Percentiles rank a stretch among this genome's conserved stretches.
phyloP scores from a whole-genome alignment of 1,140 invertebrate species.

The Pseudomyrmex gracilis region DNA sequence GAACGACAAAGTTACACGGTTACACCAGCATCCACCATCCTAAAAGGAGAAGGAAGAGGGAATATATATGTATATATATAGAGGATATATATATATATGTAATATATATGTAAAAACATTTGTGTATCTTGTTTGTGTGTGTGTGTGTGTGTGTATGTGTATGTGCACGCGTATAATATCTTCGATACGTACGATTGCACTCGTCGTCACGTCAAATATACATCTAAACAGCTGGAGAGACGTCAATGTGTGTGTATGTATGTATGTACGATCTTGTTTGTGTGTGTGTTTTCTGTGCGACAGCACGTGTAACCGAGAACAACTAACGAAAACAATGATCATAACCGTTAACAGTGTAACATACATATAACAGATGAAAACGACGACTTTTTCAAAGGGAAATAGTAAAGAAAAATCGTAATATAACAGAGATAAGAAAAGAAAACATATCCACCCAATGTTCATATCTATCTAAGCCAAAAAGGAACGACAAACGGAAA shows the following conservation, averaged over 20 bases:
- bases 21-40: constrained; percentile 85
- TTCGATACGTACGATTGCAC: constrained; percentile 73
- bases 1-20: constrained; percentile 85
- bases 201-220: constrained; percentile 76
- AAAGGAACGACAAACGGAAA: constrained; percentile 74
- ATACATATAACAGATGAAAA: constrained; percentile 65
- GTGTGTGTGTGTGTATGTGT: constrained; percentile 9
- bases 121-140: constrained; percentile 68
- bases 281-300: constrained; percentile 48
- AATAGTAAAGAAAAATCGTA: constrained; percentile 72
- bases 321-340: constrained; percentile 66
- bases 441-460: constrained; percentile 72
- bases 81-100: constrained; percentile 17
- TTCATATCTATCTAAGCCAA: constrained; percentile 81
- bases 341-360: constrained; percentile 64
- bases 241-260: constrained; percentile 64
- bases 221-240: constrained; percentile 78
- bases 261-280: background rate
- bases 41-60: constrained; percentile 77
- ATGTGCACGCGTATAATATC: constrained; percentile 64
- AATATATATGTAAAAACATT: constrained; percentile 63
- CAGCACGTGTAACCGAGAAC: constrained; percentile 62
- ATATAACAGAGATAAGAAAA: constrained; percentile 56
- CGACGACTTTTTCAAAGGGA: constrained; percentile 69
- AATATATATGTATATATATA: constrained; percentile 56